Evolutionary conservation across 2,888 invertebrate species (phyloP), one percentile per base, ranked within the genome.

Genomic region (Electrophaes corylata): DNA sequence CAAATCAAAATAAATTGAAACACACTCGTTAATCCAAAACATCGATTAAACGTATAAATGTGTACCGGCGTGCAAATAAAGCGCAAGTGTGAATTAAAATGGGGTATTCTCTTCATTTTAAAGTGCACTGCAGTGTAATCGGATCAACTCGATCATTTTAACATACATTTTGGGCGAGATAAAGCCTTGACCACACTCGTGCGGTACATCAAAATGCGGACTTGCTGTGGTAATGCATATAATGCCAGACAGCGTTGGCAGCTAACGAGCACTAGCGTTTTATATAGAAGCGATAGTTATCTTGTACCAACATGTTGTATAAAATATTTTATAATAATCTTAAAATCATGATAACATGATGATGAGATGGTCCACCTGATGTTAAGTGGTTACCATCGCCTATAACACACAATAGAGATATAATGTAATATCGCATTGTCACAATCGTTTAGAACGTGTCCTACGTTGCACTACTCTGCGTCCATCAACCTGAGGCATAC

Each of bases 91-190:
- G 65, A 62, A 67, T 65, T 63, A 65, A 65, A 67, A 65, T 33
- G 56, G 57, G 50, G 46, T 37, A 57, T 62, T 65, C 54, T 47
- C 61, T 56, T 60, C 54, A 48, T 57, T 60, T 57, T 64, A 62
- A 48, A 58, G 57, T 61, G 62, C 63, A 61, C 40, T 62, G 64
- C 64, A 55, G 60, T 61, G 64, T 68, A 66, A 69, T 66, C 65
- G 62, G 64, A 68, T 65, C 62, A 62, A 29, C 10, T 44, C 54
- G 57, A 57, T 60, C 31, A 63, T 56, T 58, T 52, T 47, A 33
- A 29, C 41, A 46, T 56, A 56, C 45, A 60, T 53, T 56, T 59
- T 39, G 54, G 40, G 46, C 26, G 51, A 48, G 57, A 57, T 57
- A 49, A 60, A 53, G 44, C 16, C 41, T 18, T 16, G 51, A 48